Percentiles rank a stretch among this genome's conserved stretches.
Conservation (phyloP, 2,888 invertebrate genomes). For the Ochlodes sylvanus region DNA sequence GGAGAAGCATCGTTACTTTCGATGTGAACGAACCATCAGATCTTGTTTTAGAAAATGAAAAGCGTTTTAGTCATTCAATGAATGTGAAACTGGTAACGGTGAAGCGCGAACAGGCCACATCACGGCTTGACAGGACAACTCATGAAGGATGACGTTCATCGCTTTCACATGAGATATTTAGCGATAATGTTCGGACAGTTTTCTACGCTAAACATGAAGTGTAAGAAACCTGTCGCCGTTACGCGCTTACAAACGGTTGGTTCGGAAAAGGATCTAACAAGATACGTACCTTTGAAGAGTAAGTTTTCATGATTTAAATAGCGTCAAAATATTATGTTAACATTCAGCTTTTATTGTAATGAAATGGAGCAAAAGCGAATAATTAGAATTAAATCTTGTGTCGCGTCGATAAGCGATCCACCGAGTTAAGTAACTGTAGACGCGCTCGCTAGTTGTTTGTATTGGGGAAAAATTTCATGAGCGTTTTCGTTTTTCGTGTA, state of each 20-base stretch:
- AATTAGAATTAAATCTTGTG: too few relatives aligned
- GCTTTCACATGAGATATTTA: conserved; percentile 58
- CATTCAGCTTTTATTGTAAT: too few relatives aligned
- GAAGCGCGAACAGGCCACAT: conserved; percentile 25
- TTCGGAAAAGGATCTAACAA: too few relatives aligned
- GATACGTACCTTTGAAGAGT: too few relatives aligned
- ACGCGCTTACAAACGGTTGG: neutral
- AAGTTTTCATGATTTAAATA: too few relatives aligned
- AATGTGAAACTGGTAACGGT: conserved; percentile 36
- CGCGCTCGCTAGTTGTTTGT: too few relatives aligned
- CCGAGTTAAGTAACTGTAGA: too few relatives aligned
- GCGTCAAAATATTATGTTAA: too few relatives aligned
- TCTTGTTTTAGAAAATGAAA: conserved; percentile 36
- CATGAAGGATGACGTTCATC: conserved; percentile 50
- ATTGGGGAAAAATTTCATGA: too few relatives aligned
- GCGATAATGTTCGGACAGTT: neutral
- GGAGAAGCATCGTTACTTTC: conserved; percentile 29
- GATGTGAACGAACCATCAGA: conserved; percentile 33
- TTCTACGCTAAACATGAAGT: neutral
- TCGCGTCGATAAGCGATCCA: too few relatives aligned
- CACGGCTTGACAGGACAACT: conserved; percentile 48
- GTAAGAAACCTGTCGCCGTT: neutral
- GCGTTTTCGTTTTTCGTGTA: too few relatives aligned
- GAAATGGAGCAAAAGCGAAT: too few relatives aligned
- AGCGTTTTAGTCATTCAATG: conserved; percentile 36